A percentile compares a stretch with the other conserved stretches of the same genome.
Conservation (phyloP, 2,113 vertebrate genomes). For the Carollia perspicillata region DNA sequence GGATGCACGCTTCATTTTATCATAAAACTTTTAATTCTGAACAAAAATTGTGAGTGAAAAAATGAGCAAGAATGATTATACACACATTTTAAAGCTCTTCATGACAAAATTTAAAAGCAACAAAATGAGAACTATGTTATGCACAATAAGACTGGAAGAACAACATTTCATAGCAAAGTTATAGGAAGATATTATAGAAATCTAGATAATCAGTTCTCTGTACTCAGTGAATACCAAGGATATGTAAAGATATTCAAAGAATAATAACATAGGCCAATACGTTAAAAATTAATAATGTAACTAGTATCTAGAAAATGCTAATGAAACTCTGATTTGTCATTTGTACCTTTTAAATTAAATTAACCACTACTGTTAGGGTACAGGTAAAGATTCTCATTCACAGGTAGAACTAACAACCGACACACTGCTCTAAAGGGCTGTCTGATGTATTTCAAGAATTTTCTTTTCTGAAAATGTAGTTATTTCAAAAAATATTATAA, state of each 20-base stretch:
- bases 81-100: background rate
- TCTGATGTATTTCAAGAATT: background rate
- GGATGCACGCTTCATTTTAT: background rate
- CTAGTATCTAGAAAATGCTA: slow-evolving; percentile 12
- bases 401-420: background rate
- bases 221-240: background rate
- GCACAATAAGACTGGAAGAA: background rate
- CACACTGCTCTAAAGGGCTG: background rate
- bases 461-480: background rate
- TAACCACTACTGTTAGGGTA: background rate
- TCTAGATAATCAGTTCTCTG: background rate
- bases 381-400: background rate
- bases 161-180: background rate
- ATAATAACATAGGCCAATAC: background rate
- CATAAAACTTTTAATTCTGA: background rate
- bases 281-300: background rate
- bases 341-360: background rate
- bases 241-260: background rate
- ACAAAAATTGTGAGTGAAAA: background rate
- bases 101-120: slow-evolving; percentile 33
- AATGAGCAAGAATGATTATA: background rate
- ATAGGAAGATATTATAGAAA: background rate
- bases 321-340: background rate
- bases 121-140: background rate
- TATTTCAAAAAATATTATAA: background rate